Conservation (phyloP, 2,797 vertebrate species). For the Otolemur crassicaudatus region DNA sequence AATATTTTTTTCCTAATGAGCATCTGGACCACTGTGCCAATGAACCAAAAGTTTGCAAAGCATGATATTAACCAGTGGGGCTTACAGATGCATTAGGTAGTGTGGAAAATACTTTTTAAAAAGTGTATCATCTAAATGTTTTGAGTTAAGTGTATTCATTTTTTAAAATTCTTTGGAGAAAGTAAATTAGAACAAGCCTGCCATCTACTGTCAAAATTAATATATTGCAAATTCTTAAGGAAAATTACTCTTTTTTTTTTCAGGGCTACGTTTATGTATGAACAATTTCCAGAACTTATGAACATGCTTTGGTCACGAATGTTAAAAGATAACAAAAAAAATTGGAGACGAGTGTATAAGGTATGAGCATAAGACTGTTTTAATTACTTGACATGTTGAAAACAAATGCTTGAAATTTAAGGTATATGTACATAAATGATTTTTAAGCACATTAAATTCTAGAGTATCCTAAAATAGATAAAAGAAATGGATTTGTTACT, state of each 20-base stretch:
- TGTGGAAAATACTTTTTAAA: conserved; percentile 16
- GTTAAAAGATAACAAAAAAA: conserved; percentile 99
- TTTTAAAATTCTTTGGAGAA: conserved; percentile 51
- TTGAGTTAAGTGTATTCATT: conserved; percentile 21
- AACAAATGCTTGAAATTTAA: conserved; percentile 42
- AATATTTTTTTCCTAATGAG: conserved; percentile 32
- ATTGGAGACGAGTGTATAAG: conserved; percentile 99
- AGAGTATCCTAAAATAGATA: background rate
- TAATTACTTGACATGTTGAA: conserved; percentile 32
- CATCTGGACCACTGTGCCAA: background rate
- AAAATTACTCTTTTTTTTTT: conserved; percentile 63
- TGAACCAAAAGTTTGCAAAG: conserved; percentile 25
- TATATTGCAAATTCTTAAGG: conserved; percentile 70
- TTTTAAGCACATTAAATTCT: conserved; percentile 31
- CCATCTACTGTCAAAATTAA: conserved; percentile 88
- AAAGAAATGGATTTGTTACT: conserved; percentile 7
- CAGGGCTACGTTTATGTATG: conserved; percentile 99
- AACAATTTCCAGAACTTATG: conserved; percentile 99
- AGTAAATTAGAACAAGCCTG: conserved; percentile 84
- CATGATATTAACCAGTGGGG: background rate
- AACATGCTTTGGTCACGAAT: conserved; percentile 99
- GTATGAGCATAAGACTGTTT: conserved; percentile 85
- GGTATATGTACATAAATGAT: background rate
- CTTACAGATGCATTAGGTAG: background rate
- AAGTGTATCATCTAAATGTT: conserved; percentile 46